Conservation (phyloP, 37 sponge, comb jelly and placozoan genomes). For the Aplysina aerophoba region DNA sequence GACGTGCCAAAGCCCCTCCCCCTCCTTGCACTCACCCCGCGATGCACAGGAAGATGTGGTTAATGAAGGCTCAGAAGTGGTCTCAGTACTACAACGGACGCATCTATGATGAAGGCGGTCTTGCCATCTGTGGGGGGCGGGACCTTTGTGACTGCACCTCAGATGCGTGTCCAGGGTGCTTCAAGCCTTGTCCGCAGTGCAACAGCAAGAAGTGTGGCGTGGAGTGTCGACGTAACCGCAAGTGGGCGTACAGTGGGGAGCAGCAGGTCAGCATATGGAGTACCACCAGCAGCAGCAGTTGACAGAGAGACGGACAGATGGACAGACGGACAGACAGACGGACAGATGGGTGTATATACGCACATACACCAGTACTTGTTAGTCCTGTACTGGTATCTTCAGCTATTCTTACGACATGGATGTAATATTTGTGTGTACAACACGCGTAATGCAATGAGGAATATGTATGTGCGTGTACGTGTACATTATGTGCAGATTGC, state of each 20-base stretch:
- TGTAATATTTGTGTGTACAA: no score
- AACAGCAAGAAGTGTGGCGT: conserved; percentile 44
- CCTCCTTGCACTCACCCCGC: no score
- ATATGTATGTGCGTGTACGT: no score
- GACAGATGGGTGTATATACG: no score
- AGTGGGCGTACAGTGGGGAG: conserved; percentile 40
- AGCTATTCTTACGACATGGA: no score
- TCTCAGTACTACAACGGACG: conserved; percentile 22
- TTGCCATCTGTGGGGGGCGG: neutral
- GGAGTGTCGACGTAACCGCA: conserved; percentile 44
- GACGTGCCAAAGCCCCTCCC: no score
- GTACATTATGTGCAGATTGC: no score
- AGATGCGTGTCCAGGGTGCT: conserved; percentile 25
- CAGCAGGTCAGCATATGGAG: neutral
- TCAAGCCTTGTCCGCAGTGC: conserved; percentile 33
- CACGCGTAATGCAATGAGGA: no score
- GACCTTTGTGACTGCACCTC: conserved; percentile 46
- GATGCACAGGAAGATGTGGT: neutral
- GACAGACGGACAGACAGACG: no score
- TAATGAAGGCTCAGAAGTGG: conserved; percentile 6
- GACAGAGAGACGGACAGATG: no score
- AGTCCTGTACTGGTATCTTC: no score
- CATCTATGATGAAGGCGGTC: conserved; percentile 34
- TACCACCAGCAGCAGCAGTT: neutral
- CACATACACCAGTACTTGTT: no score